phyloP scores from a whole-genome alignment of 1,140 invertebrate species.

The Cydia amplana region DNA sequence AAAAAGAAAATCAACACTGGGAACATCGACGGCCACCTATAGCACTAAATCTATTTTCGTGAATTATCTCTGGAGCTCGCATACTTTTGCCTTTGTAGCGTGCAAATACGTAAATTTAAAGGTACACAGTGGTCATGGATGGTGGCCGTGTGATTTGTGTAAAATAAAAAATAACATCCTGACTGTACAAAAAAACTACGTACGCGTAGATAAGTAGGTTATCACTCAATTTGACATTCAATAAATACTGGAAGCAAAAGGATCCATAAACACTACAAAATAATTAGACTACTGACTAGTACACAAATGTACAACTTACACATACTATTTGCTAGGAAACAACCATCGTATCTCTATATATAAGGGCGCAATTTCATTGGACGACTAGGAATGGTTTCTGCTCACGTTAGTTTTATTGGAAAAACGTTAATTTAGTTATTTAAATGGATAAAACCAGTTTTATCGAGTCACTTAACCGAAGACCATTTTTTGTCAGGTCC shows the following conservation, averaged over 20 bases:
- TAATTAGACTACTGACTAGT: conserved; percentile 53
- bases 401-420: neutral
- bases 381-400: neutral
- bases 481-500: neutral
- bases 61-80: neutral
- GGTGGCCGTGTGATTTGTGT: neutral
- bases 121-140: too few relatives aligned
- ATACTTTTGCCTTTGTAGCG: too few relatives aligned
- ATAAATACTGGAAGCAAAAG: conserved; percentile 28
- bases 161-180: neutral
- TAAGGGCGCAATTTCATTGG: conserved; percentile 7
- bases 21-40: neutral
- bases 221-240: conserved; percentile 9
- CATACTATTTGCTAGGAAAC: conserved; percentile 33
- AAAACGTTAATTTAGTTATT: too few relatives aligned
- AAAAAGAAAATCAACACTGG: neutral
- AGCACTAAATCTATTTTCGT: neutral
- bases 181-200: neutral
- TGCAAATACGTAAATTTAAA: too few relatives aligned
- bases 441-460: too few relatives aligned
- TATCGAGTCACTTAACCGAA: neutral
- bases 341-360: conserved; percentile 31
- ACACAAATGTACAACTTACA: conserved; percentile 44
- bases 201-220: neutral
- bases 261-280: conserved; percentile 34